Evolutionary conservation across 2,888 invertebrate species (phyloP).

Genomic region (Rhodophaea formosa): DNA sequence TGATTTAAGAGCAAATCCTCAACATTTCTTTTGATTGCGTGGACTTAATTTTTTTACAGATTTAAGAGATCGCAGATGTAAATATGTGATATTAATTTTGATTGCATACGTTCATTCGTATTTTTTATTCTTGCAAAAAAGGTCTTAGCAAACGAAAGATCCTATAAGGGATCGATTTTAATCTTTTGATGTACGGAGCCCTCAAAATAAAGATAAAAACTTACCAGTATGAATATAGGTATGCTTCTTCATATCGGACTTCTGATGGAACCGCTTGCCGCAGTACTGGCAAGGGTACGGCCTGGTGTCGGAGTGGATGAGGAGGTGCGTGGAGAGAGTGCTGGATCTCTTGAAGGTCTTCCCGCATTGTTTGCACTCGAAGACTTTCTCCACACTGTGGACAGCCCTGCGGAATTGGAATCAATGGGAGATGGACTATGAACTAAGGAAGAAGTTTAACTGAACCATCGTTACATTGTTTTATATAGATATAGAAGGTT

Average conservation of each 20-base stretch:
- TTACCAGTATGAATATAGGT: conserved; percentile 96
- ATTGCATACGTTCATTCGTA: too few species aligned
- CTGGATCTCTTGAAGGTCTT: conserved; percentile 98
- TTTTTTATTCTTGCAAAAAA: too few species aligned
- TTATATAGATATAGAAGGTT: too few species aligned
- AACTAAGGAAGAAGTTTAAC: neutral
- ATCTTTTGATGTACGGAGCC: too few species aligned
- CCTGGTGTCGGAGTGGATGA: conserved; percentile 98
- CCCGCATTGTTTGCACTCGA: conserved; percentile 98
- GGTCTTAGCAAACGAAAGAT: too few species aligned
- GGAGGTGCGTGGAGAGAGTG: conserved; percentile 97
- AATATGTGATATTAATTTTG: too few species aligned
- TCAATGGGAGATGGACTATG: conserved; percentile 6
- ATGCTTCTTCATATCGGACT: conserved; percentile 99
- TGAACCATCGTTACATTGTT: too few species aligned
- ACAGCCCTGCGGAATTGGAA: conserved; percentile 84
- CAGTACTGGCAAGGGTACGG: conserved; percentile 99
- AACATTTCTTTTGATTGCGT: too few species aligned
- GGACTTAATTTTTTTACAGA: too few species aligned
- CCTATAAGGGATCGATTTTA: too few species aligned
- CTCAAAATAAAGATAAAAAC: conserved; percentile 44
- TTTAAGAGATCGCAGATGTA: too few species aligned
- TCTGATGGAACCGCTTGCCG: conserved; percentile 99
- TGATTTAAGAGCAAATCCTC: too few species aligned
- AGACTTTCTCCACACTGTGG: conserved; percentile 95